Base-by-base conservation (phyloP, 2,113 vertebrate genomes). In the Promerops cafer region DNA sequence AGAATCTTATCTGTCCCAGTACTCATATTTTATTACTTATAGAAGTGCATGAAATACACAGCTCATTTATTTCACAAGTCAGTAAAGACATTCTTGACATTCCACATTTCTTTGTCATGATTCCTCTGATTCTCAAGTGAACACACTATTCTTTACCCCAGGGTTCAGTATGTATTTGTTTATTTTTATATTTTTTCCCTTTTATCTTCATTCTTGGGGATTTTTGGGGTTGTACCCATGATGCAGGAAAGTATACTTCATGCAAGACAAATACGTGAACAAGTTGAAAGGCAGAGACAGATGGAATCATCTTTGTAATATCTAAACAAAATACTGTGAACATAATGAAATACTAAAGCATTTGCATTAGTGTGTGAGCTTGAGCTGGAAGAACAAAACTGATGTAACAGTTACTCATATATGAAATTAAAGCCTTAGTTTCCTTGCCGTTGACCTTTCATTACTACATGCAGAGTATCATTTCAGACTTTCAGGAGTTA, bases 211-310 rank as follows among this genome's bases (percentile, higher is more conserved):
- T 52, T 74, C 52, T 88, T 10, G 18, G 63, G 56, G n/a, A 66
- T 79, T 95, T 95, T 75, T 90, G 59, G 5, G 40, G 93, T 93
- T 70, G 50, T 54, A 93, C 33, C 19, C 39, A 63, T 94, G 17
- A 2, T 2, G 45, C 70, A 63, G 59, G 78, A 90, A 86, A 96
- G 59, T 66, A 47, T 87, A 70, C 47, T 90, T 90, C 30, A 66
- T 90, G 82, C n/a, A 75, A 89, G 78, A 82, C 66, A 94, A 90
- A 74, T 63, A 94, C 22, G 39, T n/a, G 82, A 94, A 80, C 71
- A 88, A 88, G n/a, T 23, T 86, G 94, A 94, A 96, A 92, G 76
- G 96, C 79, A 96, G 87, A 83, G 85, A 93, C 84, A 97, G 90
- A 96, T 91, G 91, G 92, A 96, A 68, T 66, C 33, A 90, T 56